Evolutionary conservation across 2,113 vertebrate species (phyloP), one percentile per base, ranked within the genome.

Genomic region (Elaphurus davidianus): DNA sequence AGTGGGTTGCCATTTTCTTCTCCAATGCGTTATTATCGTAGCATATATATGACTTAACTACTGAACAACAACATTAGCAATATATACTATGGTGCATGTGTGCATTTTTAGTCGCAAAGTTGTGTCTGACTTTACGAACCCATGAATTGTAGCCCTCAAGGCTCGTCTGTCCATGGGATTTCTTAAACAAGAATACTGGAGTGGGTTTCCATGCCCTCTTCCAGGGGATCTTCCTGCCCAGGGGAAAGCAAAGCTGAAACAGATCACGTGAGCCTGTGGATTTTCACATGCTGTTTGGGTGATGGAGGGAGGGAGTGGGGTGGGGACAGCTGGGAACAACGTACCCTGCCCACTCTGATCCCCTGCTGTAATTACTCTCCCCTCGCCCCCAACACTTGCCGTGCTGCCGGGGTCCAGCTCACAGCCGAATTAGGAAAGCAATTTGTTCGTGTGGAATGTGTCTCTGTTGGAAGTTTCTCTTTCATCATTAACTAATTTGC

Each of bases 401-500:
- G 33, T 55, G 90, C 64, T n/a, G 4, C 59, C 0, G 15, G 79
- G 14, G 27, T 52, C 50, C 50, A 21, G 79, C 83, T 33, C 30
- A 55, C 82, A 33, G 1, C 67, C 0, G 5, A 28, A 43, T 79
- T 23, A 55, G 47, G 71, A 71, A 62, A 74, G 96, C 60, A 1
- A 3, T 45, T 71, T 43, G 71, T 52, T 84, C 57, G 0, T 40
- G 87, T 2, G 2, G 60, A 67, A 33, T 8, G 23, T 62, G 84
- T 91, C 83, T 2, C 87, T 62, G 83, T 47, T 19, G 95, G 94
- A 93, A 76, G 95, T 86, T 81, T 74, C 76, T 83, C 54, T 91
- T 71, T 85, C 74, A 74, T 95, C 84, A 85, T 90, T 90, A 85
- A 90, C 97, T 97, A 76, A 87, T 95, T 87, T 87, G 91, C 96